Conservation (phyloP, 2,888 invertebrate species). For the Napeogenes inachia region DNA sequence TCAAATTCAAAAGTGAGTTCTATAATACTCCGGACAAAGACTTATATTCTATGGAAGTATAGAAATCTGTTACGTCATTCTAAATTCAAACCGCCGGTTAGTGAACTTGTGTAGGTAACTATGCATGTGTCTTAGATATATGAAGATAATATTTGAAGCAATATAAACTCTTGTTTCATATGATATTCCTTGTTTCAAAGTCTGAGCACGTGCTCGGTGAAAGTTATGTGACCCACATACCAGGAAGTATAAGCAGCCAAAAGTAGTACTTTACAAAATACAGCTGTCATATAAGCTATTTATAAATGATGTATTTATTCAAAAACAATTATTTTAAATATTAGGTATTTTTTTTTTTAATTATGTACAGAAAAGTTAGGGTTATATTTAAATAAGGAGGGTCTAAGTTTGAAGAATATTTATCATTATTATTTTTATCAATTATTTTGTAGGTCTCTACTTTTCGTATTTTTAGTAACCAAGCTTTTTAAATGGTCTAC, state of each 20-base stretch:
- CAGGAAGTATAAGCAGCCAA: constrained; percentile 26
- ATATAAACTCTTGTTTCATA: constrained; percentile 34
- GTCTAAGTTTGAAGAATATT: too few relatives aligned
- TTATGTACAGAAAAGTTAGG: too few relatives aligned
- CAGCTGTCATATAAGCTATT: constrained; percentile 18
- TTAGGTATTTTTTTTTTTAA: too few relatives aligned
- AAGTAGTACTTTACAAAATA: constrained; percentile 19
- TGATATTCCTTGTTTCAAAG: constrained; percentile 41
- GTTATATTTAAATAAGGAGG: too few relatives aligned
- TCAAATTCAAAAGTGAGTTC: constrained; percentile 40
- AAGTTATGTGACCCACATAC: constrained; percentile 41
- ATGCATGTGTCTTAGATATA: constrained; percentile 68
- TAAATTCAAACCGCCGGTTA: constrained; percentile 39
- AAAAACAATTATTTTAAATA: too few relatives aligned
- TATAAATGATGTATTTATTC: not conserved
- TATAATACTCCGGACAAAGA: constrained; percentile 34
- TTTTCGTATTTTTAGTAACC: too few relatives aligned
- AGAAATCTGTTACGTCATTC: constrained; percentile 38
- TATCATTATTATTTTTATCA: too few relatives aligned
- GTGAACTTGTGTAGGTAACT: constrained; percentile 62
- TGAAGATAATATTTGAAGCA: constrained; percentile 51
- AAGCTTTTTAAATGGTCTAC: too few relatives aligned
- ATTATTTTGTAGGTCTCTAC: too few relatives aligned
- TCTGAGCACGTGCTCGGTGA: constrained; percentile 49
- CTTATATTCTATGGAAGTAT: constrained; percentile 30